These are phyloP conservation scores for Scartelaos histophorus DNA, from an alignment of 2,113 vertebrate genomes.

Conservation along the genomic window DNA sequence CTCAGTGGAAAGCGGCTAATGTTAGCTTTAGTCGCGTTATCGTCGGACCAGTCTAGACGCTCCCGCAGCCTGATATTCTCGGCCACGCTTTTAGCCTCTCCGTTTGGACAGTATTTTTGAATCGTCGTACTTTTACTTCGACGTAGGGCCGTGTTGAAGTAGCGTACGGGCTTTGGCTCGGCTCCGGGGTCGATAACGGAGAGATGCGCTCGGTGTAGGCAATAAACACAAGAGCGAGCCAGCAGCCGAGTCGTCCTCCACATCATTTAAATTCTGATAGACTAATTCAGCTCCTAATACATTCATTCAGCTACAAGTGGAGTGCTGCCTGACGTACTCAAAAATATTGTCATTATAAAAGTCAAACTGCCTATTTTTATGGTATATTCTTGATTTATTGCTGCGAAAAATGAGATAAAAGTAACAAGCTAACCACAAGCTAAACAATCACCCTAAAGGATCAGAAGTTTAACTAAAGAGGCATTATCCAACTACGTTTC, in stretches of 20 bases:
- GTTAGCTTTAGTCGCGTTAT: too few relatives aligned
- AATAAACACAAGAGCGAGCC: constrained; percentile 46
- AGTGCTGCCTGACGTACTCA: not conserved
- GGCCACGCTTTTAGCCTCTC: not conserved
- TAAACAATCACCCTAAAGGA: too few relatives aligned
- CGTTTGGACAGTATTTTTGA: not conserved
- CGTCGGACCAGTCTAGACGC: too few relatives aligned
- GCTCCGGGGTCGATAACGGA: constrained; percentile 50
- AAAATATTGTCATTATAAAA: too few relatives aligned
- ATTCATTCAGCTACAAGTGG: not conserved
- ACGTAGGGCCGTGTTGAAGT: constrained; percentile 43
- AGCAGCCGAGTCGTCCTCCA: constrained; percentile 8
- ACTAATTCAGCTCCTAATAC: not conserved
- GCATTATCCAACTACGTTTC: too few relatives aligned
- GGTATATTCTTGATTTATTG: too few relatives aligned
- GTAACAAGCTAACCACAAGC: too few relatives aligned
- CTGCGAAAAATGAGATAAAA: too few relatives aligned
- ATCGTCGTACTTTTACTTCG: constrained; percentile 1
- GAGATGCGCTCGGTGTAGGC: constrained; percentile 48
- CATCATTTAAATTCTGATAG: constrained; percentile 20
- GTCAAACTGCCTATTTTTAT: too few relatives aligned
- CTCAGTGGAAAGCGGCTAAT: not conserved
- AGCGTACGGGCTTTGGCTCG: constrained; percentile 40
- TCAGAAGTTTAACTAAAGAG: too few relatives aligned
- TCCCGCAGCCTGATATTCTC: too few relatives aligned